Conservation (phyloP, 2,888 invertebrate species). For the Drosophila neonasuta region DNA sequence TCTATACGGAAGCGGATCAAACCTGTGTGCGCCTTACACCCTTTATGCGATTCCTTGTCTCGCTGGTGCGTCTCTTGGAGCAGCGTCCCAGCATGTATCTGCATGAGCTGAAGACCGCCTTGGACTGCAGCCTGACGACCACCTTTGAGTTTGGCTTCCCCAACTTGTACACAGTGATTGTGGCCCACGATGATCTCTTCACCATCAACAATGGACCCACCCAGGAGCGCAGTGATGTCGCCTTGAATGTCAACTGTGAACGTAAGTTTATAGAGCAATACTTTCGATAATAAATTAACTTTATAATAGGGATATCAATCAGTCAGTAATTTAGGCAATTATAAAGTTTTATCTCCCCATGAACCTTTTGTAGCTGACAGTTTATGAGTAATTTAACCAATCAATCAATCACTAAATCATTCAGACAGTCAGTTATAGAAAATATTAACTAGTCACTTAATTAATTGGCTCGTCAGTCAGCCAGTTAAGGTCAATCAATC, state of each 20-base stretch:
- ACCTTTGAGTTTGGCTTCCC: constrained; percentile 81
- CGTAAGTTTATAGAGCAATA: constrained; percentile 61
- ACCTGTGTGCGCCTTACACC: constrained; percentile 71
- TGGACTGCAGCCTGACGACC: constrained; percentile 74
- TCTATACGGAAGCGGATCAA: constrained; percentile 61
- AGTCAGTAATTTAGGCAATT: not conserved
- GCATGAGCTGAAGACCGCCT: constrained; percentile 76
- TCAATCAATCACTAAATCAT: not conserved
- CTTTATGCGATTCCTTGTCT: constrained; percentile 79
- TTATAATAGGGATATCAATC: not conserved
- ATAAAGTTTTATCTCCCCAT: not conserved
- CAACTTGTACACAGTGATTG: constrained; percentile 78
- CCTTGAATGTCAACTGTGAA: constrained; percentile 75
- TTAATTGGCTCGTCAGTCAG: not conserved
- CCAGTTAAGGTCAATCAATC: not conserved
- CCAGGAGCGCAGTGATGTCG: constrained; percentile 79
- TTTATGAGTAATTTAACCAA: not conserved
- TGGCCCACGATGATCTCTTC: constrained; percentile 80
- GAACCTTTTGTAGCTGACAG: not conserved
- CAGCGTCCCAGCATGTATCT: constrained; percentile 73
- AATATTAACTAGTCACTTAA: not conserved
- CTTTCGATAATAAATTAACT: no score
- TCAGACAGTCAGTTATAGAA: not conserved
- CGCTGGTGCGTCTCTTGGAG: constrained; percentile 78
- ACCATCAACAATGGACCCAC: constrained; percentile 69